phyloP scores from a whole-genome alignment of 2,888 invertebrate genomes.

The Drosophila nr. fundita region DNA sequence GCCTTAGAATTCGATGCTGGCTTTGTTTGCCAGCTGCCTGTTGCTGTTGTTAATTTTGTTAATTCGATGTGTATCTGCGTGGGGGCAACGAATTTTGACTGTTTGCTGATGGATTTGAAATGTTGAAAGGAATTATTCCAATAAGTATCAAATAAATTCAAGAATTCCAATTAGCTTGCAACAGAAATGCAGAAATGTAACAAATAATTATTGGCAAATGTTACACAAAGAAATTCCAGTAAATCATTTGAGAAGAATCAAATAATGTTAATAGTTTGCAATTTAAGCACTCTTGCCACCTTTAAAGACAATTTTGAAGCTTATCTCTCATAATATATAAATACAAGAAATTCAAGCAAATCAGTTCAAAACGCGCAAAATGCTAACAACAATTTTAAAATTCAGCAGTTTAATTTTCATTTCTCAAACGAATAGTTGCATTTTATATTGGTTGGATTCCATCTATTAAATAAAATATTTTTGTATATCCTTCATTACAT shows the following conservation, averaged over 20 bases:
- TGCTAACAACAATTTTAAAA: no score
- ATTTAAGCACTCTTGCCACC: not conserved
- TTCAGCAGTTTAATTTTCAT: not conserved
- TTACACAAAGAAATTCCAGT: constrained; percentile 1
- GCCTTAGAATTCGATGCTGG: constrained; percentile 17
- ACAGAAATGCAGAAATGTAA: not conserved
- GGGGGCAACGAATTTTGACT: constrained; percentile 5
- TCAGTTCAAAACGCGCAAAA: not conserved
- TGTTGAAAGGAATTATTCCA: constrained; percentile 1
- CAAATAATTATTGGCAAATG: not conserved
- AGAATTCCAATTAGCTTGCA: constrained; percentile 29
- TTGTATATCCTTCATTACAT: not conserved
- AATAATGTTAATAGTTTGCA: not conserved
- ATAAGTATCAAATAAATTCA: constrained; percentile 4
- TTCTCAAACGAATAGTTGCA: not conserved
- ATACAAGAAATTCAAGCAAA: not conserved
- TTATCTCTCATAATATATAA: not conserved
- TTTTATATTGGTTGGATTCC: not conserved
- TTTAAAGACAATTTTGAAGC: not conserved
- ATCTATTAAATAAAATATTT: not conserved
- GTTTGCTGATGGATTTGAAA: not conserved
- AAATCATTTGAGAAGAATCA: not conserved
- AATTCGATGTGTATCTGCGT: constrained; percentile 20
- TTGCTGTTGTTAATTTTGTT: constrained; percentile 43
- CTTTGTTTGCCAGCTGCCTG: constrained; percentile 14